Evolutionary conservation across 2,797 vertebrate genomes (phyloP).

Genomic region (Geotrypetes seraphini): DNA sequence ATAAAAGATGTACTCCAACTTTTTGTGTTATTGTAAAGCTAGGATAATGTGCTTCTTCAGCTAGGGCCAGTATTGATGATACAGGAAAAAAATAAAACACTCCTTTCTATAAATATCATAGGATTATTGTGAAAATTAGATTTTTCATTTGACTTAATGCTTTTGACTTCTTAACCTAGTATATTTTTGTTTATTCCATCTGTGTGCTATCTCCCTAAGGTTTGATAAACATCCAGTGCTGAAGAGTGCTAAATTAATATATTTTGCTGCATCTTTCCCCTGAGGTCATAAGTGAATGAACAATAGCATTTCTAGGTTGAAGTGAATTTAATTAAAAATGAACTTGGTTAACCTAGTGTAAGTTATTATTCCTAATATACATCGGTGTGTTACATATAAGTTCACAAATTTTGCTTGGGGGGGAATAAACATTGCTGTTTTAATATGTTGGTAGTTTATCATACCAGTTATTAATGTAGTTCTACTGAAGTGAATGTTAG

Average conservation of each 20-base stretch:
- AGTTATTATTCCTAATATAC: slow-evolving; percentile 19
- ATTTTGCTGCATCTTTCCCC: slow-evolving; percentile 20
- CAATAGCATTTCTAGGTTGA: slow-evolving; percentile 15
- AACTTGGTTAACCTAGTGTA: slow-evolving; percentile 19
- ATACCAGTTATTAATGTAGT: not conserved
- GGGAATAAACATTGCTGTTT: not conserved
- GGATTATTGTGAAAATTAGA: no score
- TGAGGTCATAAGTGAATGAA: slow-evolving; percentile 16
- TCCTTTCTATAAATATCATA: no score
- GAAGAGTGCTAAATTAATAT: slow-evolving; percentile 22
- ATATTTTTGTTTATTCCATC: slow-evolving; percentile 25
- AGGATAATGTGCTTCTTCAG: no score
- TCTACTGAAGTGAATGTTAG: not conserved
- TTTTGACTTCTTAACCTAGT: slow-evolving; percentile 20
- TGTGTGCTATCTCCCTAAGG: not conserved
- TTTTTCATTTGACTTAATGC: slow-evolving; percentile 27
- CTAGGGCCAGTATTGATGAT: no score
- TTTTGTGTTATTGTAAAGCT: no score
- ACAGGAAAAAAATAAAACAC: no score
- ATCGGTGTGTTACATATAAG: not conserved
- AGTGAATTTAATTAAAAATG: slow-evolving; percentile 18
- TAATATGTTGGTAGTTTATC: slow-evolving; percentile 3
- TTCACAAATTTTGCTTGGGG: slow-evolving; percentile 10
- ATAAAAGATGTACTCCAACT: no score
- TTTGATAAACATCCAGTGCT: slow-evolving; percentile 22